These are phyloP conservation scores for Drosophila sechellia DNA, from an alignment of 1,140 invertebrate species.

Conservation along the genomic window DNA sequence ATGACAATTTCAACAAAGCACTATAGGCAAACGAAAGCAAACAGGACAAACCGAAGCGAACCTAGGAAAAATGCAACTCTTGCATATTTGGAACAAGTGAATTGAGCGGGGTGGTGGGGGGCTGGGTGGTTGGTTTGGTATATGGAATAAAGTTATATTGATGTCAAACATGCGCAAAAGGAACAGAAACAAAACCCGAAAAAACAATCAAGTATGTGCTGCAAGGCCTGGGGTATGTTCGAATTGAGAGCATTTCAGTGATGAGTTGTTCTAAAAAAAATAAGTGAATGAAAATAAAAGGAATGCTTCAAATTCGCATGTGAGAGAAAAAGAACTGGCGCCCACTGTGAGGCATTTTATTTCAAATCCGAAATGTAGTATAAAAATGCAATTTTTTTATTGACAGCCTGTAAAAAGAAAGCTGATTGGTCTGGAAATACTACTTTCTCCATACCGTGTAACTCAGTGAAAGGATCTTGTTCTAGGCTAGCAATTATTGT, in stretches of 20 bases:
- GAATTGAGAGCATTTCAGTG: background rate
- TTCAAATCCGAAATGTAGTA: too few relatives aligned
- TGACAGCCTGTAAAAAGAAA: background rate
- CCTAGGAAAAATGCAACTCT: slow-evolving; percentile 55
- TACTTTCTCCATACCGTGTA: background rate
- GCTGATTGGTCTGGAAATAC: background rate
- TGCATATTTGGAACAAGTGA: slow-evolving; percentile 70
- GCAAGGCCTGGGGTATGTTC: slow-evolving; percentile 14
- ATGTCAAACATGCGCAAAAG: slow-evolving; percentile 74
- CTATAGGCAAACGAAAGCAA: slow-evolving; percentile 55
- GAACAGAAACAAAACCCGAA: slow-evolving; percentile 26
- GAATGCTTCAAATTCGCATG: too few relatives aligned
- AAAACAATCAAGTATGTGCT: slow-evolving; percentile 29
- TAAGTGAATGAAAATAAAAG: too few relatives aligned
- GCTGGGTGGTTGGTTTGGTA: slow-evolving; percentile 15
- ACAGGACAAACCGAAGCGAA: slow-evolving; percentile 7
- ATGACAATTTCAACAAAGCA: slow-evolving; percentile 73
- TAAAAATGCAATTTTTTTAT: too few relatives aligned
- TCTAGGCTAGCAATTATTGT: background rate
- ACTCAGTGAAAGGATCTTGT: slow-evolving; percentile 10
- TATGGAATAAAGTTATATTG: slow-evolving; percentile 70
- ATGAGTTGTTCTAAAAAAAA: too few relatives aligned
- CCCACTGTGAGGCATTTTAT: background rate
- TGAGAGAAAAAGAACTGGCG: background rate
- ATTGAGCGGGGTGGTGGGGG: slow-evolving; percentile 32